Conservation (phyloP, 2,113 vertebrate species). For the Aramus guarauna region DNA sequence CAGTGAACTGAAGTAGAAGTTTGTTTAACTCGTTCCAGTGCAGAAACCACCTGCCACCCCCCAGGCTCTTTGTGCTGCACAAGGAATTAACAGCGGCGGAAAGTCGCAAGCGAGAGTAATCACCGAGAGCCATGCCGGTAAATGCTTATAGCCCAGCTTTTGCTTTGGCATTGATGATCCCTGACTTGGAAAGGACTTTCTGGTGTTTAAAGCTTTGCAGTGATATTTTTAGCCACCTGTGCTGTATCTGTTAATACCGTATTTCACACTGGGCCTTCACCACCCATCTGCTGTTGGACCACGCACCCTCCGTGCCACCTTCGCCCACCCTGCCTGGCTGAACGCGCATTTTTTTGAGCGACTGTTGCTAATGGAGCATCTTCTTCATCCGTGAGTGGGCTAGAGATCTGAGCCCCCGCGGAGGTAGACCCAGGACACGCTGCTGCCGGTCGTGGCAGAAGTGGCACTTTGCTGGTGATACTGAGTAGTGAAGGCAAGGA, state of each 20-base stretch:
- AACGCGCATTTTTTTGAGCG: rapidly evolving
- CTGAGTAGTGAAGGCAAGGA: background rate
- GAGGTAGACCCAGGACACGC: background rate
- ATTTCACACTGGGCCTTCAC: background rate
- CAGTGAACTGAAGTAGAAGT: background rate
- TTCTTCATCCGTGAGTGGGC: background rate
- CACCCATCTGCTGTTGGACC: background rate
- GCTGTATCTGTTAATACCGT: background rate
- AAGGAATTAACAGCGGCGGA: background rate
- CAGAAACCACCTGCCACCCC: background rate
- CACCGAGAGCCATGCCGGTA: rapidly evolving
- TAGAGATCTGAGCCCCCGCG: background rate
- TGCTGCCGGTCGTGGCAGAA: background rate
- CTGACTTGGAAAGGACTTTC: background rate
- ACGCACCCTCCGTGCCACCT: rapidly evolving
- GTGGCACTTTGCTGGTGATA: background rate
- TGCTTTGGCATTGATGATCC: background rate
- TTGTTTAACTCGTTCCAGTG: background rate
- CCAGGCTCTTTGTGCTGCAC: background rate
- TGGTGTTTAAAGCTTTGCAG: background rate
- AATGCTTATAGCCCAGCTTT: rapidly evolving
- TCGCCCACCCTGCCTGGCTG: background rate
- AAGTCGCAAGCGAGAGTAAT: background rate
- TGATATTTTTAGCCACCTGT: background rate
- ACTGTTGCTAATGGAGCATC: background rate